Percentiles rank a stretch among this genome's conserved stretches.
Evolutionary conservation across 1,140 invertebrate species (phyloP).

Genomic region (Caenorhabditis briggsae): DNA sequence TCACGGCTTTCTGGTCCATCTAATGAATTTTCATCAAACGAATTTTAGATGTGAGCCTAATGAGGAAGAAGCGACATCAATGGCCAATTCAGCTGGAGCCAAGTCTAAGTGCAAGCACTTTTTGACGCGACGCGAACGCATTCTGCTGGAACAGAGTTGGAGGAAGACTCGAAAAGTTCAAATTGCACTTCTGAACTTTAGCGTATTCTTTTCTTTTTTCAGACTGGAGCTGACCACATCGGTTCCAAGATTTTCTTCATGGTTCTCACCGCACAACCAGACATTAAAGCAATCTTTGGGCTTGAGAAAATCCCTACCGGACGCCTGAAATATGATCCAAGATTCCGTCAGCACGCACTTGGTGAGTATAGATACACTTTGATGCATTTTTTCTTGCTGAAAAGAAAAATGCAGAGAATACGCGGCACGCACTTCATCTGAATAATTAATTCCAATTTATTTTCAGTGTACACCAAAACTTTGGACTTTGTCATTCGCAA

Average conservation of each 20-base stretch:
- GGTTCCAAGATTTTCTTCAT: slow-evolving; percentile 66
- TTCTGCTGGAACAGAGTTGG: slow-evolving; percentile 56
- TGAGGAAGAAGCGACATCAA: slow-evolving; percentile 43
- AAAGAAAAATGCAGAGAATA: not conserved
- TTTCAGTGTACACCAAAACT: slow-evolving; percentile 66
- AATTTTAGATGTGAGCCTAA: slow-evolving; percentile 40
- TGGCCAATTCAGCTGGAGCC: slow-evolving; percentile 9
- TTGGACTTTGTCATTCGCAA: slow-evolving; percentile 65
- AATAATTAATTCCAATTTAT: not conserved
- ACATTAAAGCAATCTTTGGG: slow-evolving; percentile 67
- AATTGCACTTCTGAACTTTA: not conserved
- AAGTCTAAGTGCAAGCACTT: slow-evolving; percentile 52
- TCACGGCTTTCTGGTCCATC: not conserved
- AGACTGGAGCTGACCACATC: slow-evolving; percentile 66
- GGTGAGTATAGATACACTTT: slow-evolving; percentile 26
- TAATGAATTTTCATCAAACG: not conserved
- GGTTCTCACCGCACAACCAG: slow-evolving; percentile 65
- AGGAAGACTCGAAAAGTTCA: slow-evolving; percentile 57
- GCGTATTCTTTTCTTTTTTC: slow-evolving; percentile 44
- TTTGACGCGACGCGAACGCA: slow-evolving; percentile 55
- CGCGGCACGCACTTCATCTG: too few relatives aligned
- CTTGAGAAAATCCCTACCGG: slow-evolving; percentile 66
- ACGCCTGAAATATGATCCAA: slow-evolving; percentile 66
- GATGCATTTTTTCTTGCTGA: too few relatives aligned
- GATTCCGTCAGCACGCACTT: slow-evolving; percentile 64